Evolutionary conservation across 2,888 invertebrate species (phyloP).

Genomic region (Cetonia aurata): DNA sequence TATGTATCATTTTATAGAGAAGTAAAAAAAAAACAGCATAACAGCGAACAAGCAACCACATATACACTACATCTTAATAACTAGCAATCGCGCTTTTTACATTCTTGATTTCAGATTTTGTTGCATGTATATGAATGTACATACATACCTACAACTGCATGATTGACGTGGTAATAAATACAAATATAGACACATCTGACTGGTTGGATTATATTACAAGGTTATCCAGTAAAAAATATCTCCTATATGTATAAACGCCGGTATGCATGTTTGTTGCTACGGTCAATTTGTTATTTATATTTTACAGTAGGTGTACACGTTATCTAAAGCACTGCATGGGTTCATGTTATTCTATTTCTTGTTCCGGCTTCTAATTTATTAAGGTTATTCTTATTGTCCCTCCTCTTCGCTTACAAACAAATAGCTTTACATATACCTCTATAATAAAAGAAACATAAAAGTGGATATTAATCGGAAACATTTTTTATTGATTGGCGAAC

Average conservation of each 20-base stretch:
- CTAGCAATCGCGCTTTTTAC: no score
- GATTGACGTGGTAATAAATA: conserved; percentile 20
- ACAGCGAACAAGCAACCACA: no score
- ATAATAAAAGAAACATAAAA: no score
- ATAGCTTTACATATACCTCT: no score
- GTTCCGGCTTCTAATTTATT: conserved; percentile 24
- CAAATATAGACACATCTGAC: background rate
- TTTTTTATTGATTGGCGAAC: no score
- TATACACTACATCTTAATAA: no score
- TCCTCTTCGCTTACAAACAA: no score
- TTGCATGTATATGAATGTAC: background rate
- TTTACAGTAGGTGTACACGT: background rate
- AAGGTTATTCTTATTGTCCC: conserved; percentile 1
- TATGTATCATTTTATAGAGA: no score
- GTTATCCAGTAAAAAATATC: conserved; percentile 23
- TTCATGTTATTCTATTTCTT: background rate
- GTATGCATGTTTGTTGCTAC: conserved; percentile 10
- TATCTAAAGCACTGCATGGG: background rate
- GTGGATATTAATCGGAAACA: no score
- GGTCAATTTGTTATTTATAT: conserved; percentile 9
- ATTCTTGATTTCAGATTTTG: no score
- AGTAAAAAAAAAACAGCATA: no score
- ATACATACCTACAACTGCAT: background rate
- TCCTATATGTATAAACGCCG: background rate
- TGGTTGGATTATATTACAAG: conserved; percentile 36